Evolutionary conservation across 2,113 vertebrate species (phyloP), one percentile per base, ranked within the genome.

Genomic region (Engystomops pustulosus): DNA sequence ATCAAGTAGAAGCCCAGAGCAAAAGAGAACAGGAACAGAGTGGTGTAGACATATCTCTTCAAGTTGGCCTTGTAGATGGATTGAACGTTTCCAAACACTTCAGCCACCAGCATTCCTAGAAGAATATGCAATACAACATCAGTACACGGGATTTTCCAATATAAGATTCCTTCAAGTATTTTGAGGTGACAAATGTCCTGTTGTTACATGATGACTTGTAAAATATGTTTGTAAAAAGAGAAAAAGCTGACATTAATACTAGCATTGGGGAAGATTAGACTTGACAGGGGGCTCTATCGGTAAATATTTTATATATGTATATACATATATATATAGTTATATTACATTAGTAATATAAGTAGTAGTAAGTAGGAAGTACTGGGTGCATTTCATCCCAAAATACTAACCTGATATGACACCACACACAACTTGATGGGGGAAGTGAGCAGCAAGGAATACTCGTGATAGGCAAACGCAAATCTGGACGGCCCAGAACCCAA

Each of bases 381-480:
- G 11, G n/a, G 10, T 41, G 11, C 18, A 41, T 41, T 44, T 2
- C 14, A 1, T 7, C 5, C 10, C 1, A 15, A 11, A 14, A 36
- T 27, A 69, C 93, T 93, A 53, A 99, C 97, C 97, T 95, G 96
- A 93, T 77, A 99, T 87, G 36, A 99, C 96, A 18, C 98, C 98
- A 0, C 94, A 92, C 0, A 99, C 81, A 75, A 99, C 97, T 88
- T 99, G 98, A 72, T 99, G 98, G 1, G 98, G 98, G 65, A 99
- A 99, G 89, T 99, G 98, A 53, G 98, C 97, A 0, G 96, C 97
- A 0, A 99, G 95, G 90, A 97, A 99, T 87, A 99, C 94, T 70
- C 98, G 93, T 25, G 97, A 99, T 80, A 97, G 91, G 79, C 97
- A 98, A 71, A 99, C 98, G 0, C 95, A 97, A 86, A 96, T 91